A percentile compares a stretch with the other conserved stretches of the same genome.
These are phyloP conservation scores for Tupaia chinensis DNA, from an alignment of 2,113 vertebrate genomes.

Conservation along the genomic window DNA sequence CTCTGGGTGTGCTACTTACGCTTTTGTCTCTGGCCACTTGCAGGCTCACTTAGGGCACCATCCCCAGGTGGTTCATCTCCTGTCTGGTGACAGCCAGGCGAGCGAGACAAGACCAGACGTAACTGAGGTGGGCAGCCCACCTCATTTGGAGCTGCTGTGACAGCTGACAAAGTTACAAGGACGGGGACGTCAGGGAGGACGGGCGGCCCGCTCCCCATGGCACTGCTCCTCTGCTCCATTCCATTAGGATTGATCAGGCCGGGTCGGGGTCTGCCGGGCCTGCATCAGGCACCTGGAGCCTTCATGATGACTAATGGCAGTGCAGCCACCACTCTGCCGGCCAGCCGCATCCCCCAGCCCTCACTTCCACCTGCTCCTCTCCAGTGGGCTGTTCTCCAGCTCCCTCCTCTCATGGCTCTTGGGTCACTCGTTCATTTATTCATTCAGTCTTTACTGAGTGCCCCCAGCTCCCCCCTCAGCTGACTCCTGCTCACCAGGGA, in stretches of 20 bases:
- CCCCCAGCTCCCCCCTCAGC: not conserved
- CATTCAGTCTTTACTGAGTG: not conserved
- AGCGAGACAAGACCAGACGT: slow-evolving; percentile 7
- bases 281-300: slow-evolving; percentile 53
- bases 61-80: not conserved
- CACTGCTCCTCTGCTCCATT: slow-evolving; percentile 58
- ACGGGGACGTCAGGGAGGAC: slow-evolving; percentile 8
- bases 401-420: not conserved
- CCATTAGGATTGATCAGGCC: slow-evolving; percentile 75
- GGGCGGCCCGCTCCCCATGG: slow-evolving; percentile 21
- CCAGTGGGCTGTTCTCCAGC: not conserved
- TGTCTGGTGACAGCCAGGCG: not conserved
- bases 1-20: not conserved
- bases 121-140: not conserved
- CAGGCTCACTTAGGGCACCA: not conserved
- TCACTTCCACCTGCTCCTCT: not conserved
- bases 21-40: not conserved
- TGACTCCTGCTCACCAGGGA: not conserved
- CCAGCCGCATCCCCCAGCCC: not conserved
- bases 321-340: not conserved
- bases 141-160: not conserved
- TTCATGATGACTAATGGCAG: slow-evolving; percentile 66
- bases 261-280: slow-evolving; percentile 61
- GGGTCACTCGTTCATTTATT: not conserved
- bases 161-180: slow-evolving; percentile 72